Evolutionary conservation across 2,888 invertebrate genomes (phyloP).

Genomic region (Timandra comae): DNA sequence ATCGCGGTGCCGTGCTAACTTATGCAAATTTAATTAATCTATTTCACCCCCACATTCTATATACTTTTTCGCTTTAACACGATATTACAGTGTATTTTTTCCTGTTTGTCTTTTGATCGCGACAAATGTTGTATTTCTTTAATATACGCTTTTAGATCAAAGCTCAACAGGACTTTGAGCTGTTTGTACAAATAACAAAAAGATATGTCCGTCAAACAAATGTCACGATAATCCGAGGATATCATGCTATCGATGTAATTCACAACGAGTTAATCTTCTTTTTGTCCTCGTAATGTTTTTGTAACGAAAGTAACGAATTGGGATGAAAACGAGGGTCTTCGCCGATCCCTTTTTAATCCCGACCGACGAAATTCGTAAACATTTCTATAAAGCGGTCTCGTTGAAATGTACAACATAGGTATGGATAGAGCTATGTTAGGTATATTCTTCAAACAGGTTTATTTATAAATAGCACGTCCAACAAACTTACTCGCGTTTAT

Average conservation of each 20-base stretch:
- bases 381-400: slow-evolving; percentile 37
- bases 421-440: too few relatives aligned
- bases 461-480: too few relatives aligned
- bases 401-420: slow-evolving; percentile 44
- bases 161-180: too few relatives aligned
- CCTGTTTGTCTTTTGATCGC: slow-evolving; percentile 26
- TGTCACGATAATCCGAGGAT: too few relatives aligned
- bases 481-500: too few relatives aligned
- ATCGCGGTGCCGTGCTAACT: slow-evolving; percentile 60
- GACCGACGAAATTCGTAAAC: slow-evolving; percentile 37
- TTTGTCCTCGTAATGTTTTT: slow-evolving; percentile 49
- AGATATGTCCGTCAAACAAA: too few relatives aligned
- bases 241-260: slow-evolving; percentile 35
- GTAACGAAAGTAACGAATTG: slow-evolving; percentile 55
- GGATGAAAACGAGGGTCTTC: slow-evolving; percentile 54
- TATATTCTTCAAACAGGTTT: too few relatives aligned
- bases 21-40: slow-evolving; percentile 75
- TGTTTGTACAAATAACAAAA: too few relatives aligned
- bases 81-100: slow-evolving; percentile 20
- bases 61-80: slow-evolving; percentile 34
- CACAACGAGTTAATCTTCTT: slow-evolving; percentile 42
- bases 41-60: slow-evolving; percentile 52
- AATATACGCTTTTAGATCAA: too few relatives aligned
- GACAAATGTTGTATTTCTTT: too few relatives aligned
- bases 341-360: slow-evolving; percentile 58